A percentile compares a stretch with the other conserved stretches of the same genome.
Evolutionary conservation across 2,113 vertebrate species (phyloP).

Genomic region (Xenotilapia leptura): DNA sequence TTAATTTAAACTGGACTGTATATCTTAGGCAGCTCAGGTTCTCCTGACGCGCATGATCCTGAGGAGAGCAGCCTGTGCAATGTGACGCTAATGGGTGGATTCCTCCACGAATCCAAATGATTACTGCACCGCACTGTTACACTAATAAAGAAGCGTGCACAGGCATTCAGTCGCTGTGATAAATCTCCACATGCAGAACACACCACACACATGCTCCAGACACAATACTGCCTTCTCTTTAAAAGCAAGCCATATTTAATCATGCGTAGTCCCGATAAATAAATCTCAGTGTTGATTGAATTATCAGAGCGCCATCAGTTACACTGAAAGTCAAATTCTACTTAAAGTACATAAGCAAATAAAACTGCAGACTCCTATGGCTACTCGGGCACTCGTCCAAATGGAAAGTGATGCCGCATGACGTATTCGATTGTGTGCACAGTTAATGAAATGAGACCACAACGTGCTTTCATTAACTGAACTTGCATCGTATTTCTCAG

Average conservation of each 20-base stretch:
- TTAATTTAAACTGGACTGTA: conserved; percentile 37
- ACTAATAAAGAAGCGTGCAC: not conserved
- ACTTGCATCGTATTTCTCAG: conserved; percentile 2
- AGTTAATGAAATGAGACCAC: conserved; percentile 45
- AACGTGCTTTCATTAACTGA: conserved; percentile 2
- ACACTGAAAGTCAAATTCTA: conserved; percentile 21
- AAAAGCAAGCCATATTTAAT: conserved; percentile 1
- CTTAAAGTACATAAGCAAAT: conserved; percentile 11
- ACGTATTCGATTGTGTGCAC: not conserved
- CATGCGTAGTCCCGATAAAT: not conserved
- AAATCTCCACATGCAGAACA: not conserved
- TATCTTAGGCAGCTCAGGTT: conserved; percentile 9
- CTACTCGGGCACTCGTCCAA: conserved; percentile 28
- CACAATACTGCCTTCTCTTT: not conserved
- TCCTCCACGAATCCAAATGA: conserved; percentile 31
- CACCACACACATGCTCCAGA: conserved; percentile 5
- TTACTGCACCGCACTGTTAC: not conserved
- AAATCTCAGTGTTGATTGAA: not conserved
- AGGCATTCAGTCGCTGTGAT: not conserved
- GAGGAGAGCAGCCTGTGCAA: conserved; percentile 20
- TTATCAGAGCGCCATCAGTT: conserved; percentile 32
- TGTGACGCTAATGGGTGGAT: conserved; percentile 54
- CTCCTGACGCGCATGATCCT: conserved; percentile 9
- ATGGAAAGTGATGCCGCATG: conserved; percentile 27
- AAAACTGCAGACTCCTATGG: not conserved